Base-by-base conservation (phyloP, 2,888 invertebrate genomes). In the Unio delphinus region DNA sequence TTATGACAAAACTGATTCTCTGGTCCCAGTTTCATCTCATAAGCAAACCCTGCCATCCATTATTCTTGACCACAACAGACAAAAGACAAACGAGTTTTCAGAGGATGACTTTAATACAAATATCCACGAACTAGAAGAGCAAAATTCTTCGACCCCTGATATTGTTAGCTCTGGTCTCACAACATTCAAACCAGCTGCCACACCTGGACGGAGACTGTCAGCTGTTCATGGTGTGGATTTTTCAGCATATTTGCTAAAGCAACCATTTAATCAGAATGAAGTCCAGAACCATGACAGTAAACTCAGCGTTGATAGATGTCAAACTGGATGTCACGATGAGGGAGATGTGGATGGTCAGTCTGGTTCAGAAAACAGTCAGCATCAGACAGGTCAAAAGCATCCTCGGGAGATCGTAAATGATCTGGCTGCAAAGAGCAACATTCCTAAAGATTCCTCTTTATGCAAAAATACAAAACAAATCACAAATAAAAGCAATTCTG, bases 231-330 rank as follows among this genome's bases (percentile, higher is more conserved):
- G 77, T 3, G 75, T 77, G 34, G 77, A 77, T 45, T 55, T 74
- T 55, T 74, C 74, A n/a, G 73, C 71, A 20, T 77, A 77, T 68
- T 62, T 77, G 17, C 59, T 77, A 64, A 77, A 77, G 66, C 77
- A 74, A 20, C n/a, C 28, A 30, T 61, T 65, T 18, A 18, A 60
- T 7, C 18, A 45, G 20, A 45, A 2, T 64, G 61, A 4, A n/a
- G 54, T 5, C 55, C 54, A 45, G 55, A 34, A 23, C 63, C 23
- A 55, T 20, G 30, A 20, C 45, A 63, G 23, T 45, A 68, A 23
- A 64, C 56, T 34, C 23, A 34, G 26, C 7, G 17, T 3, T 45
- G 26, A 28, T 34, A 30, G 8, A 61, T 18, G 20, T 56, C 8
- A 15, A 45, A 28, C 11, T 11, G 45, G n/a, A 65, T 1, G 0